These are phyloP conservation scores for Coregonus suidteri DNA, from an alignment of 2,797 vertebrate genomes.

Conservation along the genomic window DNA sequence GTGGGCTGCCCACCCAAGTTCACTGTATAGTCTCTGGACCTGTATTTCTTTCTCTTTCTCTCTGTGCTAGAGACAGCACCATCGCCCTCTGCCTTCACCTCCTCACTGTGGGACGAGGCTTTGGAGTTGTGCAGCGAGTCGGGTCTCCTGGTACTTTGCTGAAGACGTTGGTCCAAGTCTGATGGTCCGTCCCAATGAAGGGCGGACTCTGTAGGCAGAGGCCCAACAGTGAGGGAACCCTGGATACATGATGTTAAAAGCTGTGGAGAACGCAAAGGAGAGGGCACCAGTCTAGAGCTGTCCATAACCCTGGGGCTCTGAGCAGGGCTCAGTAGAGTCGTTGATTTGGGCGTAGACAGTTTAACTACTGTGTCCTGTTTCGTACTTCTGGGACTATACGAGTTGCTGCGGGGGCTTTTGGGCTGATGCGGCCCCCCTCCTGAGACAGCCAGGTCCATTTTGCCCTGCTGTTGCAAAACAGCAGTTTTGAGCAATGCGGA, in stretches of 20 bases:
- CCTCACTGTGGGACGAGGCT: slow-evolving; percentile 58
- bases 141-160: slow-evolving; percentile 59
- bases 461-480: slow-evolving; percentile 82
- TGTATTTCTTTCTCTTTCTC: slow-evolving; percentile 83
- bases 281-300: slow-evolving; percentile 62
- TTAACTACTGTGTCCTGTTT: slow-evolving; percentile 76
- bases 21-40: slow-evolving; percentile 73
- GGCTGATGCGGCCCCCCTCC: slow-evolving; percentile 71
- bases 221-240: slow-evolving; percentile 66
- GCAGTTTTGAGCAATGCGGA: slow-evolving; percentile 80
- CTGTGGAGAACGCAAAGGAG: slow-evolving; percentile 66
- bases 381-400: slow-evolving; percentile 77
- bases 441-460: slow-evolving; percentile 72
- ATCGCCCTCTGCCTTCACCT: slow-evolving; percentile 73
- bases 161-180: slow-evolving; percentile 68
- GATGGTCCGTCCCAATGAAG: slow-evolving; percentile 69
- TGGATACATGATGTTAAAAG: slow-evolving; percentile 72
- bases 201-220: slow-evolving; percentile 60
- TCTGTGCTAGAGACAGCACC: slow-evolving; percentile 74
- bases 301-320: slow-evolving; percentile 70
- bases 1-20: slow-evolving; percentile 78
- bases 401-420: slow-evolving; percentile 75
- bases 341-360: slow-evolving; percentile 73
- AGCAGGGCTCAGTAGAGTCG: slow-evolving; percentile 67
- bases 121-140: slow-evolving; percentile 60